Evolutionary conservation across 2,113 vertebrate genomes (phyloP).

Genomic region (Narcine bancroftii): DNA sequence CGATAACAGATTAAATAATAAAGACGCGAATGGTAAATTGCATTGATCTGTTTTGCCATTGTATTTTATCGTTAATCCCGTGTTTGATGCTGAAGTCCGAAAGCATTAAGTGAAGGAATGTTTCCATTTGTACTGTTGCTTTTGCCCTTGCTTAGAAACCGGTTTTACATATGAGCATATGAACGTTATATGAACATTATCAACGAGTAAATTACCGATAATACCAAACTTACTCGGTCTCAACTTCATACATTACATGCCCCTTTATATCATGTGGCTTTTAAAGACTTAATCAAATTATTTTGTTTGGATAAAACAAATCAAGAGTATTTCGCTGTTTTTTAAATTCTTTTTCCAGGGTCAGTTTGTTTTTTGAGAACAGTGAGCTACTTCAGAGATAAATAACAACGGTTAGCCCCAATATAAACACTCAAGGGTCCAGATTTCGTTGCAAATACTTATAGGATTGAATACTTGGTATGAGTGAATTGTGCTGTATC

Average conservation of each 20-base stretch:
- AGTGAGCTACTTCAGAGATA: neutral
- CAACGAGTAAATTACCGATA: neutral
- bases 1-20: neutral
- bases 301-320: too few species aligned
- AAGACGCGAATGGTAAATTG: neutral
- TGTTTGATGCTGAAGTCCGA: neutral
- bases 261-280: neutral
- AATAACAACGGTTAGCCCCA: too few species aligned
- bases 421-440: neutral
- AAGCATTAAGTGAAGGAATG: neutral
- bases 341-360: neutral
- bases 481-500: neutral
- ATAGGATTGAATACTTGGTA: neutral
- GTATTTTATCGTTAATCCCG: neutral
- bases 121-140: neutral
- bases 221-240: too few species aligned
- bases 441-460: neutral
- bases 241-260: neutral
- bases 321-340: too few species aligned
- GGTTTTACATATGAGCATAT: neutral
- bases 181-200: neutral
- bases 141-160: neutral
- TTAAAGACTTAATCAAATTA: neutral
- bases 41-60: neutral
- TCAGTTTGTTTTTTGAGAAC: neutral